Percentiles rank a stretch among this genome's conserved stretches.
Evolutionary conservation across 2,113 vertebrate genomes (phyloP).

Genomic region (Girardinichthys multiradiatus): DNA sequence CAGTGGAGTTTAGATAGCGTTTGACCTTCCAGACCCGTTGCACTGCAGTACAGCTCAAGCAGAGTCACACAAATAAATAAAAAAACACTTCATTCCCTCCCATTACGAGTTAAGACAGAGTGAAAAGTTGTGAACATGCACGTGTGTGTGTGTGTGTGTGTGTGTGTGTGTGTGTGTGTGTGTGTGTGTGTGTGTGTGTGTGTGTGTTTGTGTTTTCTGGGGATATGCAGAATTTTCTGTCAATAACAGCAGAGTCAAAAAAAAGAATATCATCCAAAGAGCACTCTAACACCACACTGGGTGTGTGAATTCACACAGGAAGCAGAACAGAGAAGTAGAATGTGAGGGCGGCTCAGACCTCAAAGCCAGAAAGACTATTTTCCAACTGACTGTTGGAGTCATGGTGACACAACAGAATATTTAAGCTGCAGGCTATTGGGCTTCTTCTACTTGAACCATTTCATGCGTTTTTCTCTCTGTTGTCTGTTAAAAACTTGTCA

Average conservation of each 20-base stretch:
- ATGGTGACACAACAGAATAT: constrained; percentile 27
- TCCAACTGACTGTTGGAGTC: constrained; percentile 31
- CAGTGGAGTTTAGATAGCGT: constrained; percentile 63
- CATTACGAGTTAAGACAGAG: constrained; percentile 16
- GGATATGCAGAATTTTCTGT: constrained; percentile 49
- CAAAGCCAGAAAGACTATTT: constrained; percentile 44
- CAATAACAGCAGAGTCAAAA: constrained; percentile 29
- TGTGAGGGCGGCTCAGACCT: constrained; percentile 42
- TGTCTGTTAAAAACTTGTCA: constrained; percentile 27
- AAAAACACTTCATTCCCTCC: constrained; percentile 10
- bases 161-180: too few species aligned
- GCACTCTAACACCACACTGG: constrained; percentile 31
- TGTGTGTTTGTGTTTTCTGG: constrained; percentile 29
- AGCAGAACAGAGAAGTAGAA: constrained; percentile 23
- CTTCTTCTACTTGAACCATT: constrained; percentile 29
- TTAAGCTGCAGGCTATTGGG: constrained; percentile 24
- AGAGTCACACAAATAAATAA: constrained; percentile 39
- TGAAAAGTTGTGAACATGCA: constrained; percentile 5
- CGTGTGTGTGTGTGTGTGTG: too few species aligned
- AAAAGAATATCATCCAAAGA: constrained; percentile 9
- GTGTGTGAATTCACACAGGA: constrained; percentile 30
- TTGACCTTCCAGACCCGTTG: constrained; percentile 64
- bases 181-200: too few species aligned
- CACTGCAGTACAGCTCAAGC: constrained; percentile 28
- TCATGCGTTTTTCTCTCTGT: constrained; percentile 24